These are phyloP conservation scores for Triplophysa dalaica DNA, from an alignment of 2,113 vertebrate genomes.

Conservation along the genomic window DNA sequence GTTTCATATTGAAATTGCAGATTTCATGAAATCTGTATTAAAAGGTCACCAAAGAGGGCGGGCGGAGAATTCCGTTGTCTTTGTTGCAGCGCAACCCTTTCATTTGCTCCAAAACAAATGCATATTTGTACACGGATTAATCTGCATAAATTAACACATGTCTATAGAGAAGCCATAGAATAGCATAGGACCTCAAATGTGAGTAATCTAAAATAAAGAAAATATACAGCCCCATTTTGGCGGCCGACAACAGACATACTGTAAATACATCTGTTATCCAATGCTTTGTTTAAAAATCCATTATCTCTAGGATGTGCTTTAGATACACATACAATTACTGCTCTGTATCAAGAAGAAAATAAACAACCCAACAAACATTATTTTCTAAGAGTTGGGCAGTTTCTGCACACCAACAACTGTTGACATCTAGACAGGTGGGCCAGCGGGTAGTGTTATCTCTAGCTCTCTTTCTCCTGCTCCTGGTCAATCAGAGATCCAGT, in stretches of 20 bases:
- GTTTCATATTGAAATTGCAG: slow-evolving; percentile 36
- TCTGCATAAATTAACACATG: slow-evolving; percentile 15
- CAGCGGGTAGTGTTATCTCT: slow-evolving; percentile 25
- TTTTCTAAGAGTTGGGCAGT: background rate
- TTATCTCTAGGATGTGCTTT: background rate
- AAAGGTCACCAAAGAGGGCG: slow-evolving; percentile 30
- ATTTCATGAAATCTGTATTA: slow-evolving; percentile 25
- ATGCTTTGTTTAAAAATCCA: background rate
- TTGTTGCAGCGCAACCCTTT: slow-evolving; percentile 10
- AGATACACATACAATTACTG: slow-evolving; percentile 7
- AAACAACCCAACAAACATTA: slow-evolving; percentile 31
- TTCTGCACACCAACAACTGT: slow-evolving; percentile 26
- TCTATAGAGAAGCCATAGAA: slow-evolving; percentile 13
- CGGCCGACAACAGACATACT: too few relatives aligned
- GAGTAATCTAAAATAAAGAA: too few relatives aligned
- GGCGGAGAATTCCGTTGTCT: background rate
- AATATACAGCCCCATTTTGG: too few relatives aligned
- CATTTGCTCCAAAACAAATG: slow-evolving; percentile 28
- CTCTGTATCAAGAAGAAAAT: slow-evolving; percentile 33
- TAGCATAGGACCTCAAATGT: background rate
- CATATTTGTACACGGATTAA: slow-evolving; percentile 32
- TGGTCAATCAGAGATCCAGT: slow-evolving; percentile 51
- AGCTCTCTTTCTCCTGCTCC: background rate
- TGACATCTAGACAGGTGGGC: slow-evolving; percentile 48
- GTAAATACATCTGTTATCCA: too few relatives aligned